These are phyloP conservation scores for Sinelater perroti DNA, from an alignment of 2,888 invertebrate genomes.

Conservation along the genomic window DNA sequence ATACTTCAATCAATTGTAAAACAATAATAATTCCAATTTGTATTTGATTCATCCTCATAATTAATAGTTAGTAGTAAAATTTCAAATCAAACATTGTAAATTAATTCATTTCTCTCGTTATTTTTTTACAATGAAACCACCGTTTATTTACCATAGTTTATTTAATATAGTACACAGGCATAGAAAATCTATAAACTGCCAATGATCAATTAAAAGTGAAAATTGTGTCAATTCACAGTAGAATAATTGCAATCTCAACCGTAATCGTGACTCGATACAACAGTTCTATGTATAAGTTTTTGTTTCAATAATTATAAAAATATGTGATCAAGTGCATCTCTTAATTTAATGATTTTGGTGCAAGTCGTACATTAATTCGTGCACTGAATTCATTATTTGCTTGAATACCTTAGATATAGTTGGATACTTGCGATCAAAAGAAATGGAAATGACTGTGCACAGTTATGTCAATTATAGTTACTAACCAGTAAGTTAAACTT, in stretches of 20 bases:
- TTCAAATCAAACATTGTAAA: too few relatives aligned
- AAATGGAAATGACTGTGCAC: conserved; percentile 17
- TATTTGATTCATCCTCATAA: too few relatives aligned
- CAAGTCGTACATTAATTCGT: conserved; percentile 30
- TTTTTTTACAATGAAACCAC: neutral
- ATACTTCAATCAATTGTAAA: too few relatives aligned
- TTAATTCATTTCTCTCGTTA: too few relatives aligned
- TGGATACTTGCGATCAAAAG: conserved; percentile 3
- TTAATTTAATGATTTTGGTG: conserved; percentile 33
- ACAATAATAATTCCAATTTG: too few relatives aligned
- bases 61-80: too few relatives aligned
- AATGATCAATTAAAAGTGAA: conserved; percentile 34
- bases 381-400: conserved; percentile 26
- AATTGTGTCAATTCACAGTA: conserved; percentile 32
- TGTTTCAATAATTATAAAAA: conserved; percentile 36
- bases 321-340: conserved; percentile 36
- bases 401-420: conserved; percentile 12
- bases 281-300: conserved; percentile 1
- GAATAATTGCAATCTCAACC: conserved; percentile 23
- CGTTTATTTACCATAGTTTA: conserved; percentile 20
- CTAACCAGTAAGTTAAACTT: conserved; percentile 32
- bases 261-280: conserved; percentile 20
- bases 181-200: conserved; percentile 43
- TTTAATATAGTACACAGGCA: conserved; percentile 43
- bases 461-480: conserved; percentile 8